A percentile compares a stretch with the other conserved stretches of the same genome.
phyloP scores from a whole-genome alignment of 2,888 invertebrate species.

The Andrena chrysosceles region DNA sequence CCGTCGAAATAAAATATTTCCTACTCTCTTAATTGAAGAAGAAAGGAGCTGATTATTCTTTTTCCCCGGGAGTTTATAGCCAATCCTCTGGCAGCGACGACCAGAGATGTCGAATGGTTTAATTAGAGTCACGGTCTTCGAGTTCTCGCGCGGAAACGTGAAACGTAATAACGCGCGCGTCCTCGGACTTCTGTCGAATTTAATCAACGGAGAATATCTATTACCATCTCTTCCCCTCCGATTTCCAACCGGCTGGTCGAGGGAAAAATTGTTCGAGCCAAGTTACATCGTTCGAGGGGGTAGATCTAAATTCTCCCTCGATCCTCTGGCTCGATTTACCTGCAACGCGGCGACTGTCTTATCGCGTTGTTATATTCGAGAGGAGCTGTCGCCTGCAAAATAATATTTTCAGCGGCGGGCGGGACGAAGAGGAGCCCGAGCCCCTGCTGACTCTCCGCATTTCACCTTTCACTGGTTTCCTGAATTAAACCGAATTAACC shows the following conservation, averaged over 20 bases:
- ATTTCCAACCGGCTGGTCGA: background rate
- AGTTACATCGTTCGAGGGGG: too few species aligned
- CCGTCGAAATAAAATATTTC: conserved; percentile 25
- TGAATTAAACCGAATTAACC: conserved; percentile 48
- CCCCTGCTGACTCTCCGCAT: background rate
- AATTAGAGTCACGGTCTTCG: conserved; percentile 31
- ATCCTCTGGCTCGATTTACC: too few species aligned
- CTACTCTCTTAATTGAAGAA: conserved; percentile 20
- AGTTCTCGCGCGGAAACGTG: background rate
- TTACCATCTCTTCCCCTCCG: background rate
- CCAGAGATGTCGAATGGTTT: conserved; percentile 26
- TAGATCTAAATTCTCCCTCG: too few species aligned
- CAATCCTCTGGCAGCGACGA: background rate
- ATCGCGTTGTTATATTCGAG: too few species aligned
- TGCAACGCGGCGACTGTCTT: too few species aligned
- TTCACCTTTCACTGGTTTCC: background rate
- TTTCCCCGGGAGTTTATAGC: conserved; percentile 11
- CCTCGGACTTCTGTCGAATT: conserved; percentile 37
- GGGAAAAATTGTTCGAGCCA: too few species aligned
- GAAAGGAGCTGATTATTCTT: conserved; percentile 44
- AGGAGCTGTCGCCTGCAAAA: background rate
- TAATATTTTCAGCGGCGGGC: background rate
- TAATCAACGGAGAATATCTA: conserved; percentile 29
- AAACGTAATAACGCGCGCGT: conserved; percentile 28
- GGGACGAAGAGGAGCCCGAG: background rate